These are phyloP conservation scores for Tigriopus japonicus DNA, from an alignment of 1,140 invertebrate species.

Conservation along the genomic window DNA sequence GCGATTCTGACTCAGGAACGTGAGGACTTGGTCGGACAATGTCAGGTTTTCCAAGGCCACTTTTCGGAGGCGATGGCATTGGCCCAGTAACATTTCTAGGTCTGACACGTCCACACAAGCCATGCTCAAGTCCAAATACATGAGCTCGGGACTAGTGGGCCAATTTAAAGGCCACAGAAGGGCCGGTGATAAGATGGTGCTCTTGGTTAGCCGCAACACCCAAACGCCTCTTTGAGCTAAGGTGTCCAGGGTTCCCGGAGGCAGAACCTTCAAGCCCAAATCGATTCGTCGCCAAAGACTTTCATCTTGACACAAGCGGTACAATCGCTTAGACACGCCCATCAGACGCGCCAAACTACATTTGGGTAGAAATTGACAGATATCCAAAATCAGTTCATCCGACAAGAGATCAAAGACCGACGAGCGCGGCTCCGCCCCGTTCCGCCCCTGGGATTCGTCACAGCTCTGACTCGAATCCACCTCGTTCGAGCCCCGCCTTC, in stretches of 20 bases:
- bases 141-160: slow-evolving; percentile 26
- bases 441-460: no score
- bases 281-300: slow-evolving; percentile 63
- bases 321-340: slow-evolving; percentile 46
- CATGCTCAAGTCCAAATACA: slow-evolving; percentile 69
- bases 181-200: slow-evolving; percentile 21
- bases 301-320: slow-evolving; percentile 53
- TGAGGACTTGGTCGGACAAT: slow-evolving; percentile 39
- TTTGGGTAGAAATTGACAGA: slow-evolving; percentile 62
- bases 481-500: no score
- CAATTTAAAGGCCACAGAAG: slow-evolving; percentile 11
- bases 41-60: slow-evolving; percentile 57
- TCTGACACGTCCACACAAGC: slow-evolving; percentile 33
- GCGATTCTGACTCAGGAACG: slow-evolving; percentile 41
- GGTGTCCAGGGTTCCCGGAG: slow-evolving; percentile 41
- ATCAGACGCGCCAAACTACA: slow-evolving; percentile 45
- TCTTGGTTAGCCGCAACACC: slow-evolving; percentile 50
- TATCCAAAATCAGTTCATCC: slow-evolving; percentile 62
- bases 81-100: slow-evolving; percentile 38
- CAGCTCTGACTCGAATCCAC: no score
- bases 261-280: slow-evolving; percentile 40
- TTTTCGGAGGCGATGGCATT: slow-evolving; percentile 51
- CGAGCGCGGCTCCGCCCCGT: no score
- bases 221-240: slow-evolving; percentile 49
- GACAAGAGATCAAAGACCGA: slow-evolving; percentile 28